These are phyloP conservation scores for Acrobeloides nanus DNA, from an alignment of 2,888 invertebrate genomes.

Conservation along the genomic window DNA sequence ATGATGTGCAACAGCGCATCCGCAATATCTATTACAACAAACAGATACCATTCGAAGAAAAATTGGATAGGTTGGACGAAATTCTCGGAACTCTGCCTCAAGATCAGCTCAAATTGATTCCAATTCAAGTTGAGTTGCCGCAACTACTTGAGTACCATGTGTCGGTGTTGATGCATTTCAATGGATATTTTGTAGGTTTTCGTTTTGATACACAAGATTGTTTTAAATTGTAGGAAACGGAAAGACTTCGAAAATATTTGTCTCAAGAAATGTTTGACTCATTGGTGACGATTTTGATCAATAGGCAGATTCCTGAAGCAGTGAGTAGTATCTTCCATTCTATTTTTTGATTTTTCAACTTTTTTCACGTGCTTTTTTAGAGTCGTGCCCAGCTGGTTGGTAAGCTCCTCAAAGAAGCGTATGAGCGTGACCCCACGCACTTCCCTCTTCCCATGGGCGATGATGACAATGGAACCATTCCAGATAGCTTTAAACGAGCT, in stretches of 20 bases:
- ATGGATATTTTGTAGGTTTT: conserved; percentile 27
- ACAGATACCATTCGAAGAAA: conserved; percentile 19
- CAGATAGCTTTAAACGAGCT: conserved; percentile 17
- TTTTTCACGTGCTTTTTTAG: conserved; percentile 11
- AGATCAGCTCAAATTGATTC: conserved; percentile 19
- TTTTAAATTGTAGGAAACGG: conserved; percentile 18
- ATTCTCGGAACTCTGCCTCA: conserved; percentile 15
- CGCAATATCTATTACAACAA: conserved; percentile 22
- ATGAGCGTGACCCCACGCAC: conserved; percentile 14
- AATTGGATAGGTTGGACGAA: conserved; percentile 17
- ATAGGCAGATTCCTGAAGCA: conserved; percentile 14
- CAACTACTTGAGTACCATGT: conserved; percentile 28
- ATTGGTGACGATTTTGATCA: conserved; percentile 9
- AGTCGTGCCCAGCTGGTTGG: conserved; percentile 22
- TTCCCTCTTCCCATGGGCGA: conserved; percentile 24
- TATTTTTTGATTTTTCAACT: background rate
- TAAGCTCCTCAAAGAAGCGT: conserved; percentile 22
- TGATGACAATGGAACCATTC: conserved; percentile 16
- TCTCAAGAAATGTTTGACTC: conserved; percentile 9
- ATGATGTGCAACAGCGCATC: conserved; percentile 12
- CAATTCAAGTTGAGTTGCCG: conserved; percentile 22
- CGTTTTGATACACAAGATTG: conserved; percentile 3
- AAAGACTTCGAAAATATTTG: conserved; percentile 16
- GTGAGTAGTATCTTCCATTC: too few species aligned
- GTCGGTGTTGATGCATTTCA: conserved; percentile 29